These are phyloP conservation scores for Iphiclides podalirius DNA, from an alignment of 2,888 invertebrate genomes.

Conservation along the genomic window DNA sequence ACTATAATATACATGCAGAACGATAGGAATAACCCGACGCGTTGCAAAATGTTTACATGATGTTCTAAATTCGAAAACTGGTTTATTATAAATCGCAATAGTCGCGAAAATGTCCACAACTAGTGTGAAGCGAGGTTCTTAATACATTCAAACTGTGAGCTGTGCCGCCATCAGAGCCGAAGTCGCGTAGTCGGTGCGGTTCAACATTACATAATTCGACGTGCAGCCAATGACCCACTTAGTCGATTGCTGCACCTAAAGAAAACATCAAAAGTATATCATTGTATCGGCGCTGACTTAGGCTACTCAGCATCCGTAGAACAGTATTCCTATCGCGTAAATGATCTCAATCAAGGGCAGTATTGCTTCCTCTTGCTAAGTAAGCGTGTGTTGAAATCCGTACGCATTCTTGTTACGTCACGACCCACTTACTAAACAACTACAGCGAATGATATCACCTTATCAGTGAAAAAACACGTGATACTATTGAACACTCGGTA, in stretches of 20 bases:
- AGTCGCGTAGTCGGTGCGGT: conserved; percentile 31
- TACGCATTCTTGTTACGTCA: conserved; percentile 47
- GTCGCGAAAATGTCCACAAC: conserved; percentile 35
- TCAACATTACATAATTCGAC: conserved; percentile 62
- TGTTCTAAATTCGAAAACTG: conserved; percentile 33
- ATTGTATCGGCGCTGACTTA: conserved; percentile 25
- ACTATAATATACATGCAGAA: not conserved
- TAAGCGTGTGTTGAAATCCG: conserved; percentile 37
- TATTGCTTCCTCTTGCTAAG: conserved; percentile 21
- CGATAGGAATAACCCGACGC: conserved; percentile 16
- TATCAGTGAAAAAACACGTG: conserved; percentile 26
- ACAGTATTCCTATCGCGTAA: conserved; percentile 17
- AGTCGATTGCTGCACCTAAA: conserved; percentile 51
- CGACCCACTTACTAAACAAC: conserved; percentile 32
- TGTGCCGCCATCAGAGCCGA: conserved; percentile 25
- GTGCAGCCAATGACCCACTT: conserved; percentile 75
- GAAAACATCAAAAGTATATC: conserved; percentile 49
- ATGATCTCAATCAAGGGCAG: conserved; percentile 21
- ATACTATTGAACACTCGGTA: conserved; percentile 11
- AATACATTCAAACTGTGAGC: conserved; percentile 33
- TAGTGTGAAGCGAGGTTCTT: conserved; percentile 30
- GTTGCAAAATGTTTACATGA: conserved; percentile 30
- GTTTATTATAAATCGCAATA: conserved; percentile 34
- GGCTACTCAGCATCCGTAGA: conserved; percentile 4
- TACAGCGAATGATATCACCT: conserved; percentile 33